Percentiles rank a stretch among this genome's conserved stretches.
Conservation (phyloP, 2,888 invertebrate species). For the Ferdinandea cuprea region DNA sequence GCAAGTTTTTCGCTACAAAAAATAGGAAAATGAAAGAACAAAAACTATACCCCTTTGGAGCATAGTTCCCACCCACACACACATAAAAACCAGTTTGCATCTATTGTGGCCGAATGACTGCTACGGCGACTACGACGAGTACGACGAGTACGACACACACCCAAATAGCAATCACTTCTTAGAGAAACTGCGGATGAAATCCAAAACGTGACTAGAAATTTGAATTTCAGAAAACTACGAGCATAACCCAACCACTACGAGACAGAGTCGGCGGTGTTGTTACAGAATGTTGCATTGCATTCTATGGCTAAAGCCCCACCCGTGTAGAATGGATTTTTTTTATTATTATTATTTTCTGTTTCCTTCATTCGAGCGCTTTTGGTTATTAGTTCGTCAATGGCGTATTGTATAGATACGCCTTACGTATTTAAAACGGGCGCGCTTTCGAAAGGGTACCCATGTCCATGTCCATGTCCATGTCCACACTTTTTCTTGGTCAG, state of each 20-base stretch:
- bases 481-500: constrained; percentile 47
- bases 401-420: too few relatives aligned
- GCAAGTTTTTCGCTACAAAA: constrained; percentile 19
- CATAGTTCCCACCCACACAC: neutral
- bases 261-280: neutral
- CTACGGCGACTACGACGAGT: too few relatives aligned
- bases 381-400: constrained; percentile 59
- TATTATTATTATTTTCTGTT: constrained; percentile 1
- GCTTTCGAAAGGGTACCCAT: constrained; percentile 45
- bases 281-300: constrained; percentile 22
- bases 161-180: constrained; percentile 62
- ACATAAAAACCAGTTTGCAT: constrained; percentile 15
- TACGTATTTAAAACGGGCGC: constrained; percentile 10
- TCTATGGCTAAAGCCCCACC: constrained; percentile 13
- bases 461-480: constrained; percentile 56
- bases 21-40: constrained; percentile 3
- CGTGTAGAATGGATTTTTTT: neutral
- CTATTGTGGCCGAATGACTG: constrained; percentile 20
- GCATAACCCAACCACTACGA: constrained; percentile 10
- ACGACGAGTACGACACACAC: too few relatives aligned
- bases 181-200: constrained; percentile 60
- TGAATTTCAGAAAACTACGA: constrained; percentile 55
- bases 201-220: constrained; percentile 72
- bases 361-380: constrained; percentile 23
- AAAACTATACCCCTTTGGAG: constrained; percentile 2